Evolutionary conservation across 2,797 vertebrate species (phyloP).

Genomic region (Neosilurus hyrtlii): DNA sequence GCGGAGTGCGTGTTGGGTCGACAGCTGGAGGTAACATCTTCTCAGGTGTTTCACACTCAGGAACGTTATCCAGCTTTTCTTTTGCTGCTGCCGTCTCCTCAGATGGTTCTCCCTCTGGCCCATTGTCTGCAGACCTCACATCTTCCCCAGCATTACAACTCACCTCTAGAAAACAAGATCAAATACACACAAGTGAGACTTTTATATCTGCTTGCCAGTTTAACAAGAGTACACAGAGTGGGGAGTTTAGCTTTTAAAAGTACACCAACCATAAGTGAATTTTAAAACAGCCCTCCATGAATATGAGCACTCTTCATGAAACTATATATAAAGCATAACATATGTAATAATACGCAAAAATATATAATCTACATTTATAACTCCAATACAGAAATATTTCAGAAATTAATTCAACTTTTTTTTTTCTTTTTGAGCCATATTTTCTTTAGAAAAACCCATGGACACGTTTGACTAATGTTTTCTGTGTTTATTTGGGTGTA

Average conservation of each 20-base stretch:
- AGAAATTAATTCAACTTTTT: too few relatives aligned
- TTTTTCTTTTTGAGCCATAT: too few relatives aligned
- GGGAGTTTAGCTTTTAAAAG: not conserved
- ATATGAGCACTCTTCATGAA: not conserved
- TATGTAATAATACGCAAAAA: too few relatives aligned
- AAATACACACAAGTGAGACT: not conserved
- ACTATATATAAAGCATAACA: not conserved
- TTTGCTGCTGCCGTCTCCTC: slow-evolving; percentile 21
- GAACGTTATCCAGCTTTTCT: slow-evolving; percentile 46
- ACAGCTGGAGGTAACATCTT: slow-evolving; percentile 38
- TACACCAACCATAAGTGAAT: not conserved
- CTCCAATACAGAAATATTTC: not conserved
- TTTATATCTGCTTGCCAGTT: not conserved
- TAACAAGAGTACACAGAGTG: not conserved
- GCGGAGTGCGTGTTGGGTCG: slow-evolving; percentile 71
- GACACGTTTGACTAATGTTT: not conserved
- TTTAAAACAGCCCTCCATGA: not conserved
- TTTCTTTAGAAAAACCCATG: not conserved
- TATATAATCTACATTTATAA: not conserved
- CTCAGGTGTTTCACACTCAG: slow-evolving; percentile 13
- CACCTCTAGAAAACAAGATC: slow-evolving; percentile 24
- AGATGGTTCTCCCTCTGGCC: slow-evolving; percentile 40
- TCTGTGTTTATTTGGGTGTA: not conserved
- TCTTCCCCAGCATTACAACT: slow-evolving; percentile 16
- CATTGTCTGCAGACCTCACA: not conserved